phyloP scores from a whole-genome alignment of 2,888 invertebrate genomes.

The Chloroclystis v-ata region DNA sequence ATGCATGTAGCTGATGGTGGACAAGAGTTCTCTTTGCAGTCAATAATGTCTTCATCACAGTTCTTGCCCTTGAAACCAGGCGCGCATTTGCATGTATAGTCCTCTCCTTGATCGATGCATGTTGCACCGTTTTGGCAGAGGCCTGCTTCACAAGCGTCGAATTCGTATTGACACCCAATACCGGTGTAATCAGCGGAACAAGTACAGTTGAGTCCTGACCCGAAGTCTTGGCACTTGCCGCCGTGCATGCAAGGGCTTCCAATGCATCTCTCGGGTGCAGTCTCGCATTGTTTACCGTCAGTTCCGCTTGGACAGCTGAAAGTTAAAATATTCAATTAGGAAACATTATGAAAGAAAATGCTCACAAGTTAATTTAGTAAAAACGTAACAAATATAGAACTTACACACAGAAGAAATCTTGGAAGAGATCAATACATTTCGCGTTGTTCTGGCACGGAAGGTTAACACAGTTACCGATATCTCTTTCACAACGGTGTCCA shows the following conservation, averaged over 20 bases:
- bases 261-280: slow-evolving; percentile 95
- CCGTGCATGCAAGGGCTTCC: slow-evolving; percentile 97
- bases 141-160: slow-evolving; percentile 92
- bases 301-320: slow-evolving; percentile 93
- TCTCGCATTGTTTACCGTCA: slow-evolving; percentile 97
- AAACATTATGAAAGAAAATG: background rate
- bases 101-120: slow-evolving; percentile 90
- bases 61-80: slow-evolving; percentile 88
- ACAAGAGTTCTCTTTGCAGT: slow-evolving; percentile 95
- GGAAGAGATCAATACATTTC: slow-evolving; percentile 92
- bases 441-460: slow-evolving; percentile 96
- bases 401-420: slow-evolving; percentile 93
- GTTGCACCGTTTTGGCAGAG: slow-evolving; percentile 96
- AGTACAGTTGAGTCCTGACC: slow-evolving; percentile 95
- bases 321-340: too few species aligned
- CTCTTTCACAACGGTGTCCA: slow-evolving; percentile 89
- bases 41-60: slow-evolving; percentile 93
- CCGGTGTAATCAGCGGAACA: slow-evolving; percentile 92
- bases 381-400: slow-evolving; percentile 46
- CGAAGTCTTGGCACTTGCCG: slow-evolving; percentile 96
- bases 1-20: slow-evolving; percentile 95
- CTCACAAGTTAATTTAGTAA: background rate
- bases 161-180: slow-evolving; percentile 95
- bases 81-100: slow-evolving; percentile 91
- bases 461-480: slow-evolving; percentile 91